phyloP scores from a whole-genome alignment of 2,888 invertebrate species.

The Taphrorychus bicolor region DNA sequence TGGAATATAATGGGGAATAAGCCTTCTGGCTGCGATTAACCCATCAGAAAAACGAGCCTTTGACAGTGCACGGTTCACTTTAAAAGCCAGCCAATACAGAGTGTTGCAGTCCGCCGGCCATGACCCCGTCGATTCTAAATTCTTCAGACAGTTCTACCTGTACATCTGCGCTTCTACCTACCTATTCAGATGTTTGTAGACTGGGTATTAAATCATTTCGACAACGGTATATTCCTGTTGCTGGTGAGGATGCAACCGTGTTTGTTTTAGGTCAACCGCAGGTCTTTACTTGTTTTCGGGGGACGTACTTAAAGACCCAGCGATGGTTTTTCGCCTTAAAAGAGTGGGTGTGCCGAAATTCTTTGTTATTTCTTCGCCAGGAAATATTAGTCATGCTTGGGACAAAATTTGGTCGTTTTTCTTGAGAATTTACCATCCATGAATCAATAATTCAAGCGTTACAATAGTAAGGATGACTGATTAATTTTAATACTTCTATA shows the following conservation, averaged over 20 bases:
- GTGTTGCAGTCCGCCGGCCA: slow-evolving; percentile 23
- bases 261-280: slow-evolving; percentile 8
- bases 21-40: slow-evolving; percentile 12
- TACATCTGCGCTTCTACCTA: slow-evolving; percentile 30
- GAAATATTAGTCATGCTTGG: background rate
- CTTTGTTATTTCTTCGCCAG: background rate
- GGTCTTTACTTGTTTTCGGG: background rate
- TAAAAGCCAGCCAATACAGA: slow-evolving; percentile 6
- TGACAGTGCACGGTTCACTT: slow-evolving; percentile 15
- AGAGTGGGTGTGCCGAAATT: background rate
- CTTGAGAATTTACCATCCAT: background rate
- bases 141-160: slow-evolving; percentile 34
- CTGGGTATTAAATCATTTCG: slow-evolving; percentile 30
- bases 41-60: slow-evolving; percentile 18
- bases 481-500: background rate
- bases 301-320: background rate
- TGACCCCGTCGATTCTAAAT: slow-evolving; percentile 35
- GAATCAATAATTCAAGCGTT: background rate
- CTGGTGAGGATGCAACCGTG: slow-evolving; percentile 14
- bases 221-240: slow-evolving; percentile 23
- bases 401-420: background rate
- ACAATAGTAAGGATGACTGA: background rate
- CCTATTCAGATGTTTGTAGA: slow-evolving; percentile 29
- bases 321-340: background rate
- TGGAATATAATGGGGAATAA: background rate